Conservation (phyloP, 2,888 invertebrate species). For the Amphipoea oculea region DNA sequence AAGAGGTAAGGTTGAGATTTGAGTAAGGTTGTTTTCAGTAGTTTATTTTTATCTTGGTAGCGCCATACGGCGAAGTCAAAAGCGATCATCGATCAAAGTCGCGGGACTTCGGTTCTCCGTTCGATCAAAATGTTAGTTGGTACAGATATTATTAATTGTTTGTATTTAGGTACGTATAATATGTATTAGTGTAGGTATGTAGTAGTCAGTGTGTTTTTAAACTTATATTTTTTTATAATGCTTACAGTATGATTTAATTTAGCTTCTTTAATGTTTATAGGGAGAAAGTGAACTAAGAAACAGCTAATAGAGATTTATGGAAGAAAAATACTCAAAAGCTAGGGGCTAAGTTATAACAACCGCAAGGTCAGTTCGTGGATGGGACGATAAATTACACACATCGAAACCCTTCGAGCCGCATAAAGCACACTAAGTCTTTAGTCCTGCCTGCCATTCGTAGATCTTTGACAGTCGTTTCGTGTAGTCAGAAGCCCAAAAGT, state of each 20-base stretch:
- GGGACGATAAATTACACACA: background rate
- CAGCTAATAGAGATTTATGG: background rate
- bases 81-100: slow-evolving; percentile 75
- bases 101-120: slow-evolving; percentile 68
- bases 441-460: background rate
- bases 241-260: background rate
- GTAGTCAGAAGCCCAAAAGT: no score
- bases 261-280: background rate
- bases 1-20: slow-evolving; percentile 29
- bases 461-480: background rate
- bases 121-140: slow-evolving; percentile 74
- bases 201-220: slow-evolving; percentile 28
- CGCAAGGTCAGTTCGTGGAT: background rate
- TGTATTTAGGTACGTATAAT: slow-evolving; percentile 52
- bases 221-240: background rate
- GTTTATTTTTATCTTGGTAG: slow-evolving; percentile 55
- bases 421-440: background rate
- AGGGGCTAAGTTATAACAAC: no score
- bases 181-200: slow-evolving; percentile 36
- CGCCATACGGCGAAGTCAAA: slow-evolving; percentile 68
- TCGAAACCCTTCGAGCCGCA: background rate
- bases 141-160: slow-evolving; percentile 75
- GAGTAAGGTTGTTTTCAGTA: background rate
- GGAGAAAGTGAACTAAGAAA: background rate
- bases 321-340: no score